These are phyloP conservation scores for Zophobas morio DNA, from an alignment of 1,140 invertebrate genomes.

Conservation along the genomic window DNA sequence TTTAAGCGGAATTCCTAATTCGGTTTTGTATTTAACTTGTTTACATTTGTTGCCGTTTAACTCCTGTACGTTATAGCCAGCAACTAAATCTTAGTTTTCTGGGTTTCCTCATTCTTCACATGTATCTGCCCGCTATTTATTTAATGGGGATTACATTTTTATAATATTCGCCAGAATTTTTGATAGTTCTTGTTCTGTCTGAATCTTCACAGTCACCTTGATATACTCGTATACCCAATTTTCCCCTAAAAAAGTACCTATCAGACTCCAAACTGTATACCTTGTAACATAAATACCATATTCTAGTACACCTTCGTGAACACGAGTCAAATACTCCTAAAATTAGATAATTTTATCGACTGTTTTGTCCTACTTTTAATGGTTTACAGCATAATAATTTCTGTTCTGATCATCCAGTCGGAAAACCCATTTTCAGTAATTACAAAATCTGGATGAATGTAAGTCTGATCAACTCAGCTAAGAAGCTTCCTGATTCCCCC, in stretches of 20 bases:
- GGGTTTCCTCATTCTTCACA: not conserved
- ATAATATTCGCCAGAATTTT: not conserved
- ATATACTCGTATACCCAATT: conserved; percentile 66
- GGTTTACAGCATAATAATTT: conserved; percentile 55
- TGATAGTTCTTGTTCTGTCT: not conserved
- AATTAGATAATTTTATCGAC: conserved; percentile 57
- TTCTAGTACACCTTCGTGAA: conserved; percentile 75
- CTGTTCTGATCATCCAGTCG: conserved; percentile 69
- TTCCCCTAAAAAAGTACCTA: conserved; percentile 76
- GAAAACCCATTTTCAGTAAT: conserved; percentile 76
- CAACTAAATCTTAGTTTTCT: too few species aligned
- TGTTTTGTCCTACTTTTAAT: not conserved
- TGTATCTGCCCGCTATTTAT: not conserved
- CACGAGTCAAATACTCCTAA: conserved; percentile 73
- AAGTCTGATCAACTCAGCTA: conserved; percentile 71
- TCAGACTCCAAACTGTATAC: conserved; percentile 81
- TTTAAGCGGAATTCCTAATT: too few species aligned
- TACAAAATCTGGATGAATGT: conserved; percentile 69
- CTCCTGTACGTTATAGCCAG: conserved; percentile 32
- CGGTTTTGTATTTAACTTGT: too few species aligned
- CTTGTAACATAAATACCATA: conserved; percentile 76
- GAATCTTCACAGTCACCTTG: not conserved
- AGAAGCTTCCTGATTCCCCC: conserved; percentile 71
- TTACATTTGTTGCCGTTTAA: too few species aligned
- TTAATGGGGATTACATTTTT: conserved; percentile 1